Evolutionary conservation across 2,888 invertebrate genomes (phyloP), one percentile per base, ranked within the genome.

Genomic region (Pinctada fucata): DNA sequence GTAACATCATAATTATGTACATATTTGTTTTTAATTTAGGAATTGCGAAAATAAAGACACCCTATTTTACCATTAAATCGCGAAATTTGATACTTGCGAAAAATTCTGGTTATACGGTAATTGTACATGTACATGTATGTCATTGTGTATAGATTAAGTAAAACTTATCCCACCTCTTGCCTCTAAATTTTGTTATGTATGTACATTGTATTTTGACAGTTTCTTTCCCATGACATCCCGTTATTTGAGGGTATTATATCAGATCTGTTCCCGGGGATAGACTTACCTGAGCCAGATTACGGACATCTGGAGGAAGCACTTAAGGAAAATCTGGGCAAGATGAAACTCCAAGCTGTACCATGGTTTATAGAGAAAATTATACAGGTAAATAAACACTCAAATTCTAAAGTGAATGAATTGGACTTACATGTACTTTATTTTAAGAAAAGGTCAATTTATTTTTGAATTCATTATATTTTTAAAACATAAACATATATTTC

Each of bases 191-290:
- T 10, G 13, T 58, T 6, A 58, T 58, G 1, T 13, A 58, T 10
- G 6, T 58, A 58, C n/a, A n/a, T n/a, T 58, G 8, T 58, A 6
- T 58, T 49, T 45, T 85, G 88, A 58, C 87, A 92, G 92, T 92
- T 92, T 82, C 83, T 92, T 81, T 91, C 92, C 10, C 91, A 91
- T 78, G 92, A 92, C 84, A 92, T 92, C 65, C 91, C 92, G 49
- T 85, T 92, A 78, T 92, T 92, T 83, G 91, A 92, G 83, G 92
- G 92, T 49, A 92, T 92, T 75, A 91, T 92, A 76, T 91, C 91
- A 0, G 92, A 92, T 80, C 85, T 92, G 82, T 92, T 92, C 86
- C 92, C 92, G 10, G 90, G 88, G 3, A 89, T 92, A 8, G 84
- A 87, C 47, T 85, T 92, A 31, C 92, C 91, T 13, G 86, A 87